phyloP scores from a whole-genome alignment of 2,888 invertebrate genomes.

The Suillia variegata region DNA sequence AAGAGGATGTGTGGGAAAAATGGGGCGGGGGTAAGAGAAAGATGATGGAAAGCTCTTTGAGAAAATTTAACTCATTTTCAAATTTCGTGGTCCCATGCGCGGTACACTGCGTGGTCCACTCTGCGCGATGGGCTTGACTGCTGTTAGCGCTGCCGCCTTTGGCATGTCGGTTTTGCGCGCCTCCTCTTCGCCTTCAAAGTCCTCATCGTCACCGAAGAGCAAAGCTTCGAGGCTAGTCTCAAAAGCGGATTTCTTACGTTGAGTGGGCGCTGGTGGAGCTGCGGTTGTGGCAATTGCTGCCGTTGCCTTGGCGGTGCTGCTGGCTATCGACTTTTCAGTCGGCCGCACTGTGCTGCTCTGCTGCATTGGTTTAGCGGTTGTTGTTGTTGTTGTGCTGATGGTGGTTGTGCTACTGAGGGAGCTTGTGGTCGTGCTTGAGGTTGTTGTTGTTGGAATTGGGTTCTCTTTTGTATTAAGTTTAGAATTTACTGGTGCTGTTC shows the following conservation, averaged over 20 bases:
- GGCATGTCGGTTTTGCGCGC: constrained; percentile 34
- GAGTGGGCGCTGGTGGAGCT: constrained; percentile 30
- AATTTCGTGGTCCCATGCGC: constrained; percentile 51
- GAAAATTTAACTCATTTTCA: constrained; percentile 38
- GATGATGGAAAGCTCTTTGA: too few relatives aligned
- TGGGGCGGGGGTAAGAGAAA: too few relatives aligned
- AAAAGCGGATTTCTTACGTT: constrained; percentile 51
- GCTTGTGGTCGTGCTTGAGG: constrained; percentile 15
- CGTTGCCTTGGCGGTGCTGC: constrained; percentile 12
- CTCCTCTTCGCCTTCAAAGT: constrained; percentile 40
- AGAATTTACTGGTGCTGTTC: constrained; percentile 30
- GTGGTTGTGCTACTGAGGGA: constrained; percentile 9
- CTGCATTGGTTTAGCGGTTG: constrained; percentile 16
- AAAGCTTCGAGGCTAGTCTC: constrained; percentile 58
- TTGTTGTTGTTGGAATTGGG: constrained; percentile 21
- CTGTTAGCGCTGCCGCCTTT: too few relatives aligned
- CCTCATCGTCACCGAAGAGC: constrained; percentile 57
- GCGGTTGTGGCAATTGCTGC: constrained; percentile 13
- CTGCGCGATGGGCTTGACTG: constrained; percentile 32
- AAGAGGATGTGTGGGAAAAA: constrained; percentile 15
- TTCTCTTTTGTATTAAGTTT: constrained; percentile 16
- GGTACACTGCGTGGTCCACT: constrained; percentile 43
- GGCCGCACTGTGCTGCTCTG: constrained; percentile 4
- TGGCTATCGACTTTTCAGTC: not conserved
- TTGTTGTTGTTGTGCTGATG: constrained; percentile 17